Evolutionary conservation across 2,797 vertebrate genomes (phyloP).

Genomic region (Fringilla coelebs): DNA sequence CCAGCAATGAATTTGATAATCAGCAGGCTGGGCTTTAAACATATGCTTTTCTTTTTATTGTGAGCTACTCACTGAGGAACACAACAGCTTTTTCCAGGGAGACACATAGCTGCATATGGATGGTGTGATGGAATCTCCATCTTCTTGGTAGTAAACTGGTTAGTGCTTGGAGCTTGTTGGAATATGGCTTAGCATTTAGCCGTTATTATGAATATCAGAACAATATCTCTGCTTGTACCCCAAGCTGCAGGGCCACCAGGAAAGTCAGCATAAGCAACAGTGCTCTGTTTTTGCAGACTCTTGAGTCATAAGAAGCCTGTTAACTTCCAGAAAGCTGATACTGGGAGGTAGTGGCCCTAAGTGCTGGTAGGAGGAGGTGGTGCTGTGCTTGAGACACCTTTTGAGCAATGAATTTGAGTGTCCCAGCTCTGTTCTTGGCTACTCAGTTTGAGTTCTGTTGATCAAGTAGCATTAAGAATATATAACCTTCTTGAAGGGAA

Average conservation of each 20-base stretch:
- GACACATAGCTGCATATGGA: background rate
- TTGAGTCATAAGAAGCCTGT: background rate
- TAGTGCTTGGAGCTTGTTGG: background rate
- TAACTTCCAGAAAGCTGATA: background rate
- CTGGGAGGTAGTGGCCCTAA: background rate
- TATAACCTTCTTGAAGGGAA: background rate
- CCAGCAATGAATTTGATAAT: background rate
- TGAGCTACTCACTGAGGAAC: background rate
- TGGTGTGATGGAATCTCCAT: background rate
- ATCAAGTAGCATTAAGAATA: background rate
- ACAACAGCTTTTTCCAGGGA: background rate
- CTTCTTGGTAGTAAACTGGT: background rate
- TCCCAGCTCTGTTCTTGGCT: background rate
- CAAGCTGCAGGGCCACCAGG: background rate
- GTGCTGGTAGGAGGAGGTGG: background rate
- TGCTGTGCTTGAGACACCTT: background rate
- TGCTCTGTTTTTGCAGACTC: background rate
- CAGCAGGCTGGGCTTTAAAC: background rate
- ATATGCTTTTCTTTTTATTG: background rate
- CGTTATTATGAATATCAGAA: background rate
- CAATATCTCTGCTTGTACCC: background rate
- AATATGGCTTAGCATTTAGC: background rate
- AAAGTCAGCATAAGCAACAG: rapidly evolving
- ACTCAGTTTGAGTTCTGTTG: background rate
- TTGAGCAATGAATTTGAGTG: background rate